Base-by-base conservation (phyloP, 2,888 invertebrate species). In the Sinotaia quadrata region DNA sequence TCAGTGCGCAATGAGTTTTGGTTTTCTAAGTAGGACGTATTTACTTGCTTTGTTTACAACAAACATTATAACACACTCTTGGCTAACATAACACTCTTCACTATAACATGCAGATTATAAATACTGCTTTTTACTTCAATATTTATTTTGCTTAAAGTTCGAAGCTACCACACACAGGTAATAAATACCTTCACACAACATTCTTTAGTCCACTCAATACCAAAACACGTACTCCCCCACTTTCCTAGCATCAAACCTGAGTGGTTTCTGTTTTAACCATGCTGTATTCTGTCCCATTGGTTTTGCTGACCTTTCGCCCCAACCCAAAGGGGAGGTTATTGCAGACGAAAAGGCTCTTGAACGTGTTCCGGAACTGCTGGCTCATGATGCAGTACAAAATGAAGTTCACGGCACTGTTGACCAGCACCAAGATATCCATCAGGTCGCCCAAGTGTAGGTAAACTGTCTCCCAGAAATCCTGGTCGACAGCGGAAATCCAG, bases 351-450 rank as follows among this genome's bases (percentile, higher is more conserved):
- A 87, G 70, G 63, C 76, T 81, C 68, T 80, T 81, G 76, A 90
- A 90, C 1, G 90, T 90, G 67, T 88, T 82, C 21, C 97, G 91
- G 88, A 97, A 97, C 90, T 96, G 96, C 78, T 94, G 92, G 72
- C 95, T 96, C 97, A 97, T 97, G 65, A 94, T 92, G 84, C 96
- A 97, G 87, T 97, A 97, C 44, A 97, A 91, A 73, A 97, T 93
- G 85, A 97, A 97, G 89, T 96, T 97, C 72, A 97, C 94, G 2
- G 96, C 94, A 10, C 95, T 95, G 89, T 97, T 97, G 81, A 96
- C 89, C 69, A 97, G 91, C 2, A 97, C 96, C 80, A 97, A 88
- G 71, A 95, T 92, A 89, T 97, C 97, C 94, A 96, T 94, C 65
- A 96, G 87, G 85, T 96, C 96, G 21, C 90, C 90, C 49, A 90